Evolutionary conservation across 2,797 vertebrate species (phyloP), one percentile per base, ranked within the genome.

Genomic region (Linurgus olivaceus): DNA sequence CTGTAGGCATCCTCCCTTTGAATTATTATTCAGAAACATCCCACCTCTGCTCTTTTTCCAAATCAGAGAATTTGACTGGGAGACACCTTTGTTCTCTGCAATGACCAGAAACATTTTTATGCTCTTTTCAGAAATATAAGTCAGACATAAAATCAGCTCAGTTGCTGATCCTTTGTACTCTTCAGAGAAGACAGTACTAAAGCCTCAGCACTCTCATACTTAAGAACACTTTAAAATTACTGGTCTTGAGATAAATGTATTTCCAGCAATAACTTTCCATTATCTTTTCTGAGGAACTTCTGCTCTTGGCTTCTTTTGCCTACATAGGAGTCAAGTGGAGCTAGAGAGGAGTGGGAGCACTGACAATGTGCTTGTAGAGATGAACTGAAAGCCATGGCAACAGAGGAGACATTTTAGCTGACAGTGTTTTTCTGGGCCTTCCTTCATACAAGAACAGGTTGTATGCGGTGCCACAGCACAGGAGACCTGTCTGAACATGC

Each of bases 401-500:
- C 62, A 81, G 28, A 61, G 17, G 40, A 90, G 35, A 35, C 8
- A 28, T 65, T 52, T 47, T 58, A 68, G 70, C 24, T 80, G 45
- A n/a, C 7, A 48, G 11, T 45, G 42, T 28, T 77, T 57, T 81
- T 24, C 24, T 2, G 1, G 47, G 33, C 19, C 28, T 50, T 72
- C 67, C 31, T 73, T 73, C 68, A 40, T 29, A 51, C 21, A 63
- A 55, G 21, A 76, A 26, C 19, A 40, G 45, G 5, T 42, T 37
- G 11, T n/a, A 52, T 4, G 17, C 35, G 0, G 0, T 45, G 23
- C 48, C 44, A 59, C 0, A 2, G 75, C 50, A 88, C 54, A 35
- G 1, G 15, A 24, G 28, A 70, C 14, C 33, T 52, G 42, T 61
- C 31, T 18, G 54, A 73, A 71, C n/a, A n/a, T 1, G 28, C 23